Evolutionary conservation across 1,140 invertebrate genomes (phyloP), one percentile per base, ranked within the genome.

Genomic region (Drosophila nigrodunni): DNA sequence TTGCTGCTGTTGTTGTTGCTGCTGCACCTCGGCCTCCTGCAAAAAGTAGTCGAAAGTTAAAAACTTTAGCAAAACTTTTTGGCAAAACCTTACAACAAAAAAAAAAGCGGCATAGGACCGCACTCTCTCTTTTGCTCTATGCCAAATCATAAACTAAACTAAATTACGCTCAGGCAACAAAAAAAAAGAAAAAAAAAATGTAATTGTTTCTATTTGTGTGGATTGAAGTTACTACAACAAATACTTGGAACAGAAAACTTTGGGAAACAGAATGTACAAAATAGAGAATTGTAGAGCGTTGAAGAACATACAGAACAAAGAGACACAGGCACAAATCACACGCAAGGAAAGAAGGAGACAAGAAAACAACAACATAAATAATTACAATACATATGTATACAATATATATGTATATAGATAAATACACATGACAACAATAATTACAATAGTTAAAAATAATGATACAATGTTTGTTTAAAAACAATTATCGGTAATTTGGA

Each of bases 1-100:
- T 43, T 66, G 73, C 25, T 76, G 78, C 21, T 74, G 73, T 37
- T 78, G 79, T 46, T 82, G 75, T 44, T 74, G 74, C 57, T 71
- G 82, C 60, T 86, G 82, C 35, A 74, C 77, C 15, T 78, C 59
- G 46, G 81, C 70, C 60, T 88, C 83, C 83, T 88, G 83, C 47
- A 88, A 88, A 30, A 74, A 67, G 57, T 50, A 59, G 37, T 52
- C 47, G 25, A 80, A 70, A 54, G 15, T 55, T 62, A 43, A 55
- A 41, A 57, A 47, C 47, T 82, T 86, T 81, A 86, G 64, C 21
- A 64, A 54, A 65, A 34, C 50, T 46, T 25, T 43, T 46, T 15
- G n/a, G 30, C 3, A 10, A 58, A 34, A 39, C n/a, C 39, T 73
- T 61, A 34, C 18, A 37, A 30, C 25, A 30, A 3, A 30, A 30